Evolutionary conservation across 2,888 invertebrate genomes (phyloP).

Genomic region (Megalurothrips usitatus): DNA sequence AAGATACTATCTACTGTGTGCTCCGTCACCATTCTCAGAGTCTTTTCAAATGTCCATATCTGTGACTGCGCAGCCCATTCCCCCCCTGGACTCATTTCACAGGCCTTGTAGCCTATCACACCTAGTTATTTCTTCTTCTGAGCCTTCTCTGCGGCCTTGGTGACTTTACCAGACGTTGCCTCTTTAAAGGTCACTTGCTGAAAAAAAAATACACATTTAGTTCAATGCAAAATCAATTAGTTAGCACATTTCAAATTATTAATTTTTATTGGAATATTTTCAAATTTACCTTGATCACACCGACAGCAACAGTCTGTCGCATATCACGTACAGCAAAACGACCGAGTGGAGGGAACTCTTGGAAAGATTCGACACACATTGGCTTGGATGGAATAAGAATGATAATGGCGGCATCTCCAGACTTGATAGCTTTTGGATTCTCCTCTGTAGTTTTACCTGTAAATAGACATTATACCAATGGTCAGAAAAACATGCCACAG

Average conservation of each 20-base stretch:
- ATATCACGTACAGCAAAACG: constrained; percentile 98
- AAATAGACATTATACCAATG: constrained; percentile 22
- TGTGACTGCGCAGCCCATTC: constrained; percentile 43
- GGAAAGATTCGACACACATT: constrained; percentile 96
- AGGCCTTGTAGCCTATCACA: constrained; percentile 46
- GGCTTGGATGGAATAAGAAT: constrained; percentile 89
- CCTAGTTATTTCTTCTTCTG: constrained; percentile 94
- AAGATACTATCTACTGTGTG: constrained; percentile 39
- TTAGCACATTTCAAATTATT: not conserved
- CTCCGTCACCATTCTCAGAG: constrained; percentile 43
- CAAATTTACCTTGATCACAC: constrained; percentile 86
- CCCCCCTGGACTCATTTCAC: constrained; percentile 39
- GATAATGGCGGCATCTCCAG: constrained; percentile 85
- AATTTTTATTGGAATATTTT: not conserved
- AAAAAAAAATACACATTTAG: constrained; percentile 28
- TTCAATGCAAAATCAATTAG: not conserved
- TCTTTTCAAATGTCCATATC: constrained; percentile 39
- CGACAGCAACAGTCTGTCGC: constrained; percentile 97
- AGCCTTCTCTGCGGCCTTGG: constrained; percentile 97
- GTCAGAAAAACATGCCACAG: too few relatives aligned
- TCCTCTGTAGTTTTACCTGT: constrained; percentile 75
- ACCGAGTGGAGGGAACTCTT: constrained; percentile 92
- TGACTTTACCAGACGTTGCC: constrained; percentile 58
- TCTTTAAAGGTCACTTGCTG: constrained; percentile 88
- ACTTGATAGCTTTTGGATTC: constrained; percentile 85